A percentile compares a stretch with the other conserved stretches of the same genome.
These are phyloP conservation scores for Gallinago media DNA, from an alignment of 2,113 vertebrate genomes.

Conservation along the genomic window DNA sequence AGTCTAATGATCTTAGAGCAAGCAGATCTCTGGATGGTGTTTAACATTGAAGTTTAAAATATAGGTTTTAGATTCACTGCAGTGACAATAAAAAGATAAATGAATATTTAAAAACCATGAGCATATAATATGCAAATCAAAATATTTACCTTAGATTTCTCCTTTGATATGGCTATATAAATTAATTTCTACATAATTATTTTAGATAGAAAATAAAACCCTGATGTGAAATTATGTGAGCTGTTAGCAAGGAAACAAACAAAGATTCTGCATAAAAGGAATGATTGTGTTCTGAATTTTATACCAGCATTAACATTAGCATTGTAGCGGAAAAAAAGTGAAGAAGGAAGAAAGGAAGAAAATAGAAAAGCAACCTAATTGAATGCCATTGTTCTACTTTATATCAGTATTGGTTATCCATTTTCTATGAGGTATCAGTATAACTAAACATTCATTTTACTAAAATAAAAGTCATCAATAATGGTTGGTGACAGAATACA, in stretches of 20 bases:
- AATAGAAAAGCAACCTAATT: neutral
- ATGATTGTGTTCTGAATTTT: neutral
- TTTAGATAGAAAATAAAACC: constrained; percentile 27
- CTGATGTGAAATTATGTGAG: neutral
- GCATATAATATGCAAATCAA: constrained; percentile 2
- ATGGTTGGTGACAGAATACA: neutral
- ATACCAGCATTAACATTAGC: neutral
- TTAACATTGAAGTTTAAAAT: neutral
- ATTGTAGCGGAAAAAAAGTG: neutral
- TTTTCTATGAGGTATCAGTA: constrained; percentile 35
- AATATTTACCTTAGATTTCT: constrained; percentile 16
- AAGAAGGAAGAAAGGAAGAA: neutral
- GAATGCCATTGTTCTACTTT: constrained; percentile 4
- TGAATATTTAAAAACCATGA: constrained; percentile 5
- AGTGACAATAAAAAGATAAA: neutral
- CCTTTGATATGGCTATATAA: neutral
- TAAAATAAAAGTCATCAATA: constrained; percentile 6
- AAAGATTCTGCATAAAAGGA: neutral
- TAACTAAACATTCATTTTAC: neutral
- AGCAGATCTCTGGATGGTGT: neutral
- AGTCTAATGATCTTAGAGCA: neutral
- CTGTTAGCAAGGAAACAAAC: constrained; percentile 6
- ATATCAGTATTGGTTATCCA: neutral
- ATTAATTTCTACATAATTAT: constrained; percentile 10
- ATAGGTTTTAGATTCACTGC: constrained; percentile 6